Conservation (phyloP, 1,140 invertebrate species). For the Micrasema longulum region DNA sequence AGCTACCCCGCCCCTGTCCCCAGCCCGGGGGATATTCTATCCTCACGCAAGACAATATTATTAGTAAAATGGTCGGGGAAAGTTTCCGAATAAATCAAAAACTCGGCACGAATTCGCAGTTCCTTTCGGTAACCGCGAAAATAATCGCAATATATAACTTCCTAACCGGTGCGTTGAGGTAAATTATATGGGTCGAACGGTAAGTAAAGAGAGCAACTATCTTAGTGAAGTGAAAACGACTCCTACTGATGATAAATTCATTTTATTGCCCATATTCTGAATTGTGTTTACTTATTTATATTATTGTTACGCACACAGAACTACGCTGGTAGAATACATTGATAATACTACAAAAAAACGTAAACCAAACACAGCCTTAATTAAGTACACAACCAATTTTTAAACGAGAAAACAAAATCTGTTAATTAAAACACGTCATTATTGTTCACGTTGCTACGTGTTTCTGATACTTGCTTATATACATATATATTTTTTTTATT, state of each 20-base stretch:
- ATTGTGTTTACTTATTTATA: too few relatives aligned
- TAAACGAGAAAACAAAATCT: too few relatives aligned
- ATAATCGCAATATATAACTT: slow-evolving; percentile 51
- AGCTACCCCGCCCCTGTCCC: background rate
- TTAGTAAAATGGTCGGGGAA: slow-evolving; percentile 47
- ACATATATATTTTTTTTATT: too few relatives aligned
- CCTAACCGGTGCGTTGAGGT: slow-evolving; percentile 19
- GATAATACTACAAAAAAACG: too few relatives aligned
- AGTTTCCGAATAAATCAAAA: slow-evolving; percentile 52
- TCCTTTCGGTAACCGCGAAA: slow-evolving; percentile 44
- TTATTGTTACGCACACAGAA: too few relatives aligned
- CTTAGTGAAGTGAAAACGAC: background rate
- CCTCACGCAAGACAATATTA: slow-evolving; percentile 52
- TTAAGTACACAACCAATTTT: too few relatives aligned
- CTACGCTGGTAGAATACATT: too few relatives aligned
- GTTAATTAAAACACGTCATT: too few relatives aligned
- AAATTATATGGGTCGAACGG: slow-evolving; percentile 19
- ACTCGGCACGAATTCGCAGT: slow-evolving; percentile 52
- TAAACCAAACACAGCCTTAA: too few relatives aligned
- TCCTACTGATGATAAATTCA: background rate
- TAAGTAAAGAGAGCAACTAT: slow-evolving; percentile 18
- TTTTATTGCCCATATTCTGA: too few relatives aligned
- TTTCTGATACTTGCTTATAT: too few relatives aligned
- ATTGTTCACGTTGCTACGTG: too few relatives aligned
- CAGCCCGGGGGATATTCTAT: background rate